Percentiles rank a stretch among this genome's conserved stretches.
phyloP scores from a whole-genome alignment of 2,797 vertebrate species.

The Alauda arvensis region DNA sequence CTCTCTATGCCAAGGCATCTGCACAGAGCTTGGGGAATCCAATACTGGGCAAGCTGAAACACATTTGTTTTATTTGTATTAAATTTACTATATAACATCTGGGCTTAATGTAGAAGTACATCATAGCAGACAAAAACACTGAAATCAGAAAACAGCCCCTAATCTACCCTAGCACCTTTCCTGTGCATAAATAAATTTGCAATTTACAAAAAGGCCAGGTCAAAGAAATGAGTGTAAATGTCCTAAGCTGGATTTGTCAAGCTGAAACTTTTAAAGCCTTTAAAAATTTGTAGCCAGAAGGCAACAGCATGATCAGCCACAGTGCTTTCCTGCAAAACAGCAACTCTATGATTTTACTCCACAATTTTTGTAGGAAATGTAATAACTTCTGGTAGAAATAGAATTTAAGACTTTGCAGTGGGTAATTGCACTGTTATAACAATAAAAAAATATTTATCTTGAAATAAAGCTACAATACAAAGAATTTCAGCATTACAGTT shows the following conservation, averaged over 20 bases:
- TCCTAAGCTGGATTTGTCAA: neutral
- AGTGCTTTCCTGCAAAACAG: neutral
- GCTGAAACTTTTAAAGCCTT: neutral
- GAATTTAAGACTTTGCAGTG: neutral
- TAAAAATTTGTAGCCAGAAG: neutral
- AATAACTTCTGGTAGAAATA: neutral
- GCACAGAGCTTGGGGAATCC: neutral
- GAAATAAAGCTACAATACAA: neutral
- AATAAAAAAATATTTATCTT: neutral
- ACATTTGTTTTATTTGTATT: conserved; percentile 38
- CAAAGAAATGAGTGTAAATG: neutral
- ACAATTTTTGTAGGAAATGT: neutral
- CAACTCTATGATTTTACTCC: neutral
- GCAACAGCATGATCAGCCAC: neutral
- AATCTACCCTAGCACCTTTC: conserved; percentile 18
- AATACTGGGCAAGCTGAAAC: conserved; percentile 23
- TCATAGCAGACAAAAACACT: neutral
- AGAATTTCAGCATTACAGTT: neutral
- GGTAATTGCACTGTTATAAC: neutral
- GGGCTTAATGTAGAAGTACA: conserved; percentile 30
- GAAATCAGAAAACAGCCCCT: neutral
- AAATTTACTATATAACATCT: conserved; percentile 31
- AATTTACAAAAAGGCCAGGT: neutral
- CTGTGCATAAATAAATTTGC: neutral
- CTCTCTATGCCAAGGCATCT: neutral